Base-by-base conservation (phyloP, 2,888 invertebrate genomes). In the Synanthedon andrenaeformis region DNA sequence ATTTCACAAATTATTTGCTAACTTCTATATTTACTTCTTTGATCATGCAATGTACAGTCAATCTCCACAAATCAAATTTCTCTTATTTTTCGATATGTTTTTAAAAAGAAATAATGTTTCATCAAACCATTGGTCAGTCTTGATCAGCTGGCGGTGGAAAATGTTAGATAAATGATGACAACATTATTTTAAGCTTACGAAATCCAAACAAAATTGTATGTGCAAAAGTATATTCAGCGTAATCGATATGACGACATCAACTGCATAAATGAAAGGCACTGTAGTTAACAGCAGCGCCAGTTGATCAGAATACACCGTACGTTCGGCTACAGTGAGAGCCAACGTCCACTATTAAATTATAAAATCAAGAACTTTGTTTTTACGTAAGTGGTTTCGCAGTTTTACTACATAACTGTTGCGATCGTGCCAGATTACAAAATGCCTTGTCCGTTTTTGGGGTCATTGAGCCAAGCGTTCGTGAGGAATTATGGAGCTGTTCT, bases 401-500 rank as follows among this genome's bases (percentile, higher is more conserved):
- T 35, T 35, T 35, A 1, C 35, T 35, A 35, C 14, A 14, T 35
- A 49, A 41, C n/a, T 45, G n/a, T 11, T 19, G 52, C 35, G 14
- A 51, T 51, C 11, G 49, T 51, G 23, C 49, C 49, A 49, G 49
- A 45, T 45, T 49, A 45, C 45, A 45, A 28, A 72, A 96, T 96
- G 95, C 93, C 95, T 74, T 96, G 96, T 79, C 96, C 96, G 59
- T 96, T 96, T 84, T 83, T 96, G 69, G 93, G 93, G 66, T 92
- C 93, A 61, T 87, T 96, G 59, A 94, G 93, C 68, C 89, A 92
- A 61, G 91, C 91, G 69, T 96, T 93, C 82, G 90, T 96, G 59
- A 92, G 94, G 62, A 95, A 94, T 80, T 95, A 96, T 85, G 93
- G 93, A 51, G 88, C 92, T 49, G 89, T 89, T 54, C 83, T 96